Percentiles rank a stretch among this genome's conserved stretches.
Conservation (phyloP, 2,888 invertebrate genomes). For the Xestoiulus laeticollis region DNA sequence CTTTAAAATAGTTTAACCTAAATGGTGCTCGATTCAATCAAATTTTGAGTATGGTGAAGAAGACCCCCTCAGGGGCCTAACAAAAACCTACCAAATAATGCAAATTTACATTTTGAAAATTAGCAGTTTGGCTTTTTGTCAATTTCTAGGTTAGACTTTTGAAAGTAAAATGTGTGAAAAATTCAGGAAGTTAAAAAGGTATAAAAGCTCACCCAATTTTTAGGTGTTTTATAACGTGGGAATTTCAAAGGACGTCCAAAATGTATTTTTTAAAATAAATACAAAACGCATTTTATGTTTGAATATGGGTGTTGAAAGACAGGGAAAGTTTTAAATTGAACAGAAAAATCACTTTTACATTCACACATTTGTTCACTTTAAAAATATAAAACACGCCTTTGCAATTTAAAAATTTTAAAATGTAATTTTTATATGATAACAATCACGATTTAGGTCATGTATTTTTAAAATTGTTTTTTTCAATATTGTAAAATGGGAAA, state of each 20-base stretch:
- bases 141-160: neutral
- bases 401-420: neutral
- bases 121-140: neutral
- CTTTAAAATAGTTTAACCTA: neutral
- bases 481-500: too few relatives aligned
- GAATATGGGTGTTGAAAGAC: neutral
- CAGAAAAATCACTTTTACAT: neutral
- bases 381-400: neutral
- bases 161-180: neutral
- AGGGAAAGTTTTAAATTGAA: neutral
- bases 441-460: neutral
- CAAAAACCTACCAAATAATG: neutral
- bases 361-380: neutral
- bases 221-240: neutral
- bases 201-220: slow-evolving; percentile 6
- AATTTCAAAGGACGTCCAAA: neutral
- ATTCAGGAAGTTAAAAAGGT: neutral
- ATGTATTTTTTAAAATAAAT: neutral
- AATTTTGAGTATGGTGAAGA: neutral
- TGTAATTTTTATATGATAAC: neutral
- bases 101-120: neutral
- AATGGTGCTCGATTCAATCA: slow-evolving; percentile 19
- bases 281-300: neutral
- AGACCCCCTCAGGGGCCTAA: neutral
- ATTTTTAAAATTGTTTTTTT: neutral